These are phyloP conservation scores for Equus quagga DNA, from an alignment of 2,113 vertebrate genomes.

Conservation along the genomic window DNA sequence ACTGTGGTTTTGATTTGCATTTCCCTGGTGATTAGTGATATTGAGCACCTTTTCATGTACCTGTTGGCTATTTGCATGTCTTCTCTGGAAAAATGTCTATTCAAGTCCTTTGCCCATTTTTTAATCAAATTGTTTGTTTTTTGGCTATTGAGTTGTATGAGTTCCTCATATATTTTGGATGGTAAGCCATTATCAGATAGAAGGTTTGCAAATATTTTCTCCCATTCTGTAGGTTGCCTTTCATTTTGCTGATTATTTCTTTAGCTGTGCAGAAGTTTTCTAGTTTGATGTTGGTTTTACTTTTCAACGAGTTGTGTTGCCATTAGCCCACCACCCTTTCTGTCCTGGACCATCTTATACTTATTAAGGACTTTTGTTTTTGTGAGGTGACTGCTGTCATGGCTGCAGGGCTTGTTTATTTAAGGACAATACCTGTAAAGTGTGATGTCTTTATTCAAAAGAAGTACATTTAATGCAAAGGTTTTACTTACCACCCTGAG, in stretches of 20 bases:
- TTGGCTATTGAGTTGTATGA: not conserved
- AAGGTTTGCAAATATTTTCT: not conserved
- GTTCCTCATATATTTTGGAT: not conserved
- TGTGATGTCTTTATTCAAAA: not conserved
- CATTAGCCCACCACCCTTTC: not conserved
- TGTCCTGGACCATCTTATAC: too few species aligned
- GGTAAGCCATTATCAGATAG: not conserved
- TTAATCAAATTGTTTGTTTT: not conserved
- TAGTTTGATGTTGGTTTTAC: not conserved
- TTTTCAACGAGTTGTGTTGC: not conserved
- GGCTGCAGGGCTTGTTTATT: not conserved
- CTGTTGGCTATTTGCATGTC: not conserved
- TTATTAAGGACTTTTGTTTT: not conserved
- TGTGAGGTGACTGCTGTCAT: not conserved
- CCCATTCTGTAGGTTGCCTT: not conserved
- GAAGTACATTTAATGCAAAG: not conserved
- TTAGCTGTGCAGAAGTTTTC: not conserved
- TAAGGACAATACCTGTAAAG: not conserved
- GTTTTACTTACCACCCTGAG: not conserved
- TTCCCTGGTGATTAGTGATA: not conserved
- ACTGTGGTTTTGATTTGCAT: not conserved
- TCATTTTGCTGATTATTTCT: not conserved
- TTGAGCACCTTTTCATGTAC: not conserved
- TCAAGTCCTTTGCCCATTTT: not conserved
- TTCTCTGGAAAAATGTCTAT: not conserved